Evolutionary conservation across 2,888 invertebrate species (phyloP).

Genomic region (Mayetiola destructor): DNA sequence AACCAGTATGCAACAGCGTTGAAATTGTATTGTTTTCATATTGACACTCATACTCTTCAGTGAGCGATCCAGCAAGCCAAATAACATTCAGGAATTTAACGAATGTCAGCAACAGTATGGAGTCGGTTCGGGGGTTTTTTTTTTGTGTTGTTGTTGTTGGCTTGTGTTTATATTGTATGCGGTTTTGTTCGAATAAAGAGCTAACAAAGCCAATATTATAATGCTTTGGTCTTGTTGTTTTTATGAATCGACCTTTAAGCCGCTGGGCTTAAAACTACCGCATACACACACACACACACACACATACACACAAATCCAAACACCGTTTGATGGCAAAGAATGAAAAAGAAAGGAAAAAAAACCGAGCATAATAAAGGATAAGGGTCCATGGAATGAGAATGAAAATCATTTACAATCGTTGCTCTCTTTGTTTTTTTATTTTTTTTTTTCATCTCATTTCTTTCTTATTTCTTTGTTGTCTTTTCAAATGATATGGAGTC

Average conservation of each 20-base stretch:
- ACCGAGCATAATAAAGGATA: not conserved
- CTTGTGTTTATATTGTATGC: conserved; percentile 8
- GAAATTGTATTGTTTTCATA: conserved; percentile 7
- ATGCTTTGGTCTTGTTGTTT: conserved; percentile 7
- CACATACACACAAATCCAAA: too few species aligned
- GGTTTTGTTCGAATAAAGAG: conserved; percentile 3
- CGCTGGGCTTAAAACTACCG: conserved; percentile 21
- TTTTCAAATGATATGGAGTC: too few species aligned
- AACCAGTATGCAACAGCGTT: not conserved
- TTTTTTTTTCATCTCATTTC: too few species aligned
- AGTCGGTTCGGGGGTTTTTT: not conserved
- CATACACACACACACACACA: too few species aligned
- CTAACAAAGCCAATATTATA: conserved; percentile 23
- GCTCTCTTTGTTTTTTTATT: conserved; percentile 9
- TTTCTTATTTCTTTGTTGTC: too few species aligned
- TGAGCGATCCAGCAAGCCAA: too few species aligned
- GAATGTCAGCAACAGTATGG: not conserved
- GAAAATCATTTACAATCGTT: not conserved
- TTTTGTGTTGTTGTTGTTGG: not conserved
- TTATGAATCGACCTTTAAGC: conserved; percentile 20
- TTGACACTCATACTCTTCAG: too few species aligned
- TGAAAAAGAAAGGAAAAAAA: not conserved
- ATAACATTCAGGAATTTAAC: not conserved
- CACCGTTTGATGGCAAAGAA: too few species aligned
- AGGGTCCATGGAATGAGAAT: not conserved